These are phyloP conservation scores for Zaprionus vittiger DNA, from an alignment of 1,140 invertebrate species.

Conservation along the genomic window DNA sequence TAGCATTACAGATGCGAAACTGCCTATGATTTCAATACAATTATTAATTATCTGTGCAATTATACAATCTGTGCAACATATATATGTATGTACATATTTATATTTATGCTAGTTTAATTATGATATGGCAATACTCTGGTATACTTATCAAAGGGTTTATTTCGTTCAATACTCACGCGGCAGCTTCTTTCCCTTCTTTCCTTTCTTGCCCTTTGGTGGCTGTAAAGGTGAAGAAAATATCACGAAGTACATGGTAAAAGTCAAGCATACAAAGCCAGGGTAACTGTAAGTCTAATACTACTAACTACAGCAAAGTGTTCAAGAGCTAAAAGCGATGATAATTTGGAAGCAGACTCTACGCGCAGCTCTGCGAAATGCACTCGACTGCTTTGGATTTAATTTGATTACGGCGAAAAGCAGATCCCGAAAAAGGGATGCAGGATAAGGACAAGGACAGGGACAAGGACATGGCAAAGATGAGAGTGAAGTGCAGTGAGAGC, in stretches of 20 bases:
- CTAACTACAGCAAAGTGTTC: background rate
- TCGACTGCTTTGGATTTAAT: slow-evolving; percentile 9
- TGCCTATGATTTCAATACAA: too few relatives aligned
- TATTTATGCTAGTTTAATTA: background rate
- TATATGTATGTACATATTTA: background rate
- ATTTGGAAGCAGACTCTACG: background rate
- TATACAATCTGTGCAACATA: too few relatives aligned
- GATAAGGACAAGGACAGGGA: background rate
- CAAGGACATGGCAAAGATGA: background rate
- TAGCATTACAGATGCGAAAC: too few relatives aligned
- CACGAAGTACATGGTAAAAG: background rate
- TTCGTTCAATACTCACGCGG: slow-evolving; percentile 68
- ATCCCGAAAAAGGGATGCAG: background rate
- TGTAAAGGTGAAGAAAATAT: slow-evolving; percentile 27
- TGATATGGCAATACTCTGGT: background rate
- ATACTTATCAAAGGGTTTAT: background rate
- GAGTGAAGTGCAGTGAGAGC: background rate
- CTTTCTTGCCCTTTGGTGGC: slow-evolving; percentile 75
- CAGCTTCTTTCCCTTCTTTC: slow-evolving; percentile 78
- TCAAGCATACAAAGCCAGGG: background rate
- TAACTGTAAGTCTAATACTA: background rate
- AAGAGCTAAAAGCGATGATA: slow-evolving; percentile 4
- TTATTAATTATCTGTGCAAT: too few relatives aligned
- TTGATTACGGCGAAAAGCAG: slow-evolving; percentile 11
- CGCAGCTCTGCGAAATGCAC: background rate